phyloP scores from a whole-genome alignment of 1,140 invertebrate genomes.

The Wasmannia auropunctata region DNA sequence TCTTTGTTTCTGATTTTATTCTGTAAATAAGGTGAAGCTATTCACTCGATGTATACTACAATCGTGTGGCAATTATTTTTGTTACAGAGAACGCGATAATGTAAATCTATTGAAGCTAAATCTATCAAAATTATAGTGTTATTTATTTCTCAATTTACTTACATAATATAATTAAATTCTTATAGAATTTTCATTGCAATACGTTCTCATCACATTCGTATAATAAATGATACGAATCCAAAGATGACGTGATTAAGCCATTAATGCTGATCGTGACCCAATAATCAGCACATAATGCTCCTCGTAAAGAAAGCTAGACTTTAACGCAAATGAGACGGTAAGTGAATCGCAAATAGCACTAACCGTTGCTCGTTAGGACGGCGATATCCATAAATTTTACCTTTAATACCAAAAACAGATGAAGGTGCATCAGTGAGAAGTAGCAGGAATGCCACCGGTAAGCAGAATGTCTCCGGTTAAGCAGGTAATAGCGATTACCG shows the following conservation, averaged over 20 bases:
- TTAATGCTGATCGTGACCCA: conserved; percentile 12
- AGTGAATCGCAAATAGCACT: conserved; percentile 20
- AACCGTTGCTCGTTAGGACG: conserved; percentile 37
- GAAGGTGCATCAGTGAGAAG: conserved; percentile 19
- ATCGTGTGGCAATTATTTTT: conserved; percentile 3
- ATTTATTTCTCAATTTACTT: background rate
- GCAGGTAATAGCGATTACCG: conserved; percentile 20
- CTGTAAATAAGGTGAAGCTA: background rate
- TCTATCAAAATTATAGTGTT: background rate
- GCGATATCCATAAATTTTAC: conserved; percentile 47
- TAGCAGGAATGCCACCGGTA: background rate
- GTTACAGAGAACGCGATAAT: background rate
- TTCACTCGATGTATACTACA: background rate
- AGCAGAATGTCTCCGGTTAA: conserved; percentile 24
- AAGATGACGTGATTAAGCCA: background rate
- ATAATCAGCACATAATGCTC: background rate
- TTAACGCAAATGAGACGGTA: conserved; percentile 4
- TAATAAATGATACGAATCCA: background rate
- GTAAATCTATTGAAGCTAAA: background rate
- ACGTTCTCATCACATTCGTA: background rate
- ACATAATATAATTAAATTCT: background rate
- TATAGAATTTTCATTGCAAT: background rate
- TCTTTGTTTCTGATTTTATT: conserved; percentile 35
- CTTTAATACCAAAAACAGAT: conserved; percentile 48
- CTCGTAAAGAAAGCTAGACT: background rate